phyloP scores from a whole-genome alignment of 2,797 vertebrate species.

The Prunella strophiata region DNA sequence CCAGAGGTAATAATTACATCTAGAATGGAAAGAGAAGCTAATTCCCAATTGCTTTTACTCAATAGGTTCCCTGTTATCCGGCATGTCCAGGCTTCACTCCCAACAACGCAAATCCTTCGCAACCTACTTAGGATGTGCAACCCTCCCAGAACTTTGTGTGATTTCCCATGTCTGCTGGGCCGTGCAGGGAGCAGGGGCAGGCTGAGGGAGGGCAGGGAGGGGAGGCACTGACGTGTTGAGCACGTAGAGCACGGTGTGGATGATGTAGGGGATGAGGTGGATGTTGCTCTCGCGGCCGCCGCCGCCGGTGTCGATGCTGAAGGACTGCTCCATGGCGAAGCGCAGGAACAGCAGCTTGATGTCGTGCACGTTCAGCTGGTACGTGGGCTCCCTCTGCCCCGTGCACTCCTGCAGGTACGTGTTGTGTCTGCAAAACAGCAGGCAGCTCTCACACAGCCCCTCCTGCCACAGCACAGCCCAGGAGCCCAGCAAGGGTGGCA shows the following conservation, averaged over 20 bases:
- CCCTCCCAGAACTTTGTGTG: neutral
- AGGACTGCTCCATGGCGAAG: slow-evolving; percentile 98
- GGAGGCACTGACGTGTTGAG: slow-evolving; percentile 91
- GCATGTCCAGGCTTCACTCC: neutral
- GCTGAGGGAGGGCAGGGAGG: neutral
- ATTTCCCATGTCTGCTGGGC: neutral
- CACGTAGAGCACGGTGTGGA: slow-evolving; percentile 99
- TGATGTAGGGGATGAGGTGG: slow-evolving; percentile 98
- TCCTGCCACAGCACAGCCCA: neutral
- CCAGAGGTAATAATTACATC: slow-evolving; percentile 26
- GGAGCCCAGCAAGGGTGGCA: neutral
- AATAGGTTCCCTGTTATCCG: neutral
- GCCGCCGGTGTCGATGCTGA: slow-evolving; percentile 95
- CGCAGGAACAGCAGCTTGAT: slow-evolving; percentile 96
- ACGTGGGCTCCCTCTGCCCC: slow-evolving; percentile 95
- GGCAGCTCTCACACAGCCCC: neutral
- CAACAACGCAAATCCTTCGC: neutral
- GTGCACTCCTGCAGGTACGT: slow-evolving; percentile 99
- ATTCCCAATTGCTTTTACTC: slow-evolving; percentile 24
- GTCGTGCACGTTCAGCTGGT: slow-evolving; percentile 98
- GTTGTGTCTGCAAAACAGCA: slow-evolving; percentile 86
- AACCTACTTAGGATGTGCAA: neutral
- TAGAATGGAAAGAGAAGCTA: slow-evolving; percentile 30
- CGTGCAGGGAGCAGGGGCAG: accelerated
- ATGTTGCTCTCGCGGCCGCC: slow-evolving; percentile 98